Evolutionary conservation across 1,140 invertebrate genomes (phyloP).

Genomic region (Hestina assimilis): DNA sequence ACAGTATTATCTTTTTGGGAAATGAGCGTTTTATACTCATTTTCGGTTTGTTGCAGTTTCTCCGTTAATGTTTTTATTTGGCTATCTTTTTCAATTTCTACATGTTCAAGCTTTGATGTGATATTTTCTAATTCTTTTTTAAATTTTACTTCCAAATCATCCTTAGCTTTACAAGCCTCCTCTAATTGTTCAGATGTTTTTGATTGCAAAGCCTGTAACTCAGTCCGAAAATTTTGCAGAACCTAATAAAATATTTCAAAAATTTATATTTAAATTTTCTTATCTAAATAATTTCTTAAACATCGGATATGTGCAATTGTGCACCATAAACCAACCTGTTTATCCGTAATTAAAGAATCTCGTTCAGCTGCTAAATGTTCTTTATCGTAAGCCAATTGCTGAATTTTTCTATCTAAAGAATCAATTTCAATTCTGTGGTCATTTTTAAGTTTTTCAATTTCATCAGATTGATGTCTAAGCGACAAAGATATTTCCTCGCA

Average conservation of each 20-base stretch:
- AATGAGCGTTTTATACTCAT: conserved; percentile 24
- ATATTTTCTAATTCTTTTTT: conserved; percentile 65
- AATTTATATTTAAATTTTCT: conserved; percentile 20
- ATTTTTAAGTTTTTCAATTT: conserved; percentile 37
- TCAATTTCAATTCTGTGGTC: neutral
- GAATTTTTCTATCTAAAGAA: neutral
- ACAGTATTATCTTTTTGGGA: conserved; percentile 51
- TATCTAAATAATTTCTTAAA: neutral
- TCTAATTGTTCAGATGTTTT: conserved; percentile 37
- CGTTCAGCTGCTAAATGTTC: conserved; percentile 32
- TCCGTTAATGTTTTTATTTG: conserved; percentile 38
- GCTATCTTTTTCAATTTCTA: conserved; percentile 64
- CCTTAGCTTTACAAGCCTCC: conserved; percentile 38
- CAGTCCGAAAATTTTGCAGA: conserved; percentile 42
- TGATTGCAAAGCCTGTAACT: conserved; percentile 35
- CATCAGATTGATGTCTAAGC: neutral
- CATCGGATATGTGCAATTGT: no score
- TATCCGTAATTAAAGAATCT: conserved; percentile 35
- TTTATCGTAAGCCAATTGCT: conserved; percentile 37
- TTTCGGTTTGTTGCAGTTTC: conserved; percentile 30
- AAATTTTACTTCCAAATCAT: conserved; percentile 38
- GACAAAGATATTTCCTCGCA: neutral
- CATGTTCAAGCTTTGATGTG: conserved; percentile 57
- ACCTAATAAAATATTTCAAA: conserved; percentile 46
- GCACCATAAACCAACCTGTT: conserved; percentile 52